A percentile compares a stretch with the other conserved stretches of the same genome.
phyloP scores from a whole-genome alignment of 2,797 vertebrate genomes.

The Ambastaia sidthimunki region DNA sequence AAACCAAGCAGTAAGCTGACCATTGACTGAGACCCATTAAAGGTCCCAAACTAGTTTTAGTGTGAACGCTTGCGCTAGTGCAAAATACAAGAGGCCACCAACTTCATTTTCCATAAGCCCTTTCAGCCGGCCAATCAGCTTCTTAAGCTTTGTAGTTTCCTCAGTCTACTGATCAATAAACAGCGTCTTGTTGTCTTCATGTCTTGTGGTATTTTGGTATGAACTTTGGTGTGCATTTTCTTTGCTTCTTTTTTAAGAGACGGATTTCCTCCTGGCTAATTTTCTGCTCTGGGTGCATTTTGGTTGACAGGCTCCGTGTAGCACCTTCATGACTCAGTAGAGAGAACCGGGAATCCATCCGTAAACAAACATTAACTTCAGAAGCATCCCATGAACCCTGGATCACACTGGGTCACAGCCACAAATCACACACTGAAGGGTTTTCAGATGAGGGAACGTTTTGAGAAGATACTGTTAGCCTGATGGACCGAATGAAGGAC shows the following conservation, averaged over 20 bases:
- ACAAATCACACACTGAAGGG: conserved; percentile 23
- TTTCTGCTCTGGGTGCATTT: conserved; percentile 56
- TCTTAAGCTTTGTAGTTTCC: background rate
- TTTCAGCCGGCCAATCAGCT: background rate
- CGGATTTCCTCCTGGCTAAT: conserved; percentile 52
- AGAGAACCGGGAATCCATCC: conserved; percentile 49
- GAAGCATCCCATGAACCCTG: conserved; percentile 35
- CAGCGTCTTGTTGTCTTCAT: background rate
- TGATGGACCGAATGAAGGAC: background rate
- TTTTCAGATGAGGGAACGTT: background rate
- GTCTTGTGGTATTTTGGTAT: conserved; percentile 2
- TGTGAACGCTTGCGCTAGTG: background rate
- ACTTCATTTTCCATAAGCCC: background rate
- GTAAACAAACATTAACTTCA: conserved; percentile 55
- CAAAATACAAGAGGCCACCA: background rate
- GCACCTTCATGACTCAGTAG: conserved; percentile 61
- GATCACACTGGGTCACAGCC: conserved; percentile 38
- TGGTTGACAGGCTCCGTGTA: conserved; percentile 50
- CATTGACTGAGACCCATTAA: conserved; percentile 19
- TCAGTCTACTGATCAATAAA: background rate
- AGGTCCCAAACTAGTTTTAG: conserved; percentile 5
- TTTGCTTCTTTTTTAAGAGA: conserved; percentile 24
- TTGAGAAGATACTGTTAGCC: background rate
- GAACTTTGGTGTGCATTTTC: conserved; percentile 3
- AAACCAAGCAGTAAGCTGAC: background rate